phyloP scores from a whole-genome alignment of 2,113 vertebrate species.

The Motacilla tschutschensis region DNA sequence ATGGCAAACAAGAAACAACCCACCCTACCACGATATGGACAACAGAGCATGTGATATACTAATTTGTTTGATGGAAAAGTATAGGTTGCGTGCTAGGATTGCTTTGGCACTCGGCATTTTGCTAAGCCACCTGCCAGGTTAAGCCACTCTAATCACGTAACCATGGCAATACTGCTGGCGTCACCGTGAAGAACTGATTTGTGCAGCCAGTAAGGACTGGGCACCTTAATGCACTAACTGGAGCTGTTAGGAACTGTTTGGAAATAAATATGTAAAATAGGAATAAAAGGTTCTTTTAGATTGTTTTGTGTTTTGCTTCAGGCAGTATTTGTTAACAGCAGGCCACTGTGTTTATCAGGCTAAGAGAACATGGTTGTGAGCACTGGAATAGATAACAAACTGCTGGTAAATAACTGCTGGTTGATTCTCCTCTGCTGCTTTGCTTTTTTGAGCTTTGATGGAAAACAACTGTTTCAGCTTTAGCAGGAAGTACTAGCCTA shows the following conservation, averaged over 20 bases:
- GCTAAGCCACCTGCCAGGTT: constrained; percentile 53
- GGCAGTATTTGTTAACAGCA: constrained; percentile 53
- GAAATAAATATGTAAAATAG: constrained; percentile 43
- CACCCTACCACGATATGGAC: background rate
- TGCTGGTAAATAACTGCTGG: background rate
- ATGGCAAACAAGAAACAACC: background rate
- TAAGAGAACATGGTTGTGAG: background rate
- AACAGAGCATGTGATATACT: background rate
- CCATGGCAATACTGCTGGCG: constrained; percentile 42
- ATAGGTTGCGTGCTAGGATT: constrained; percentile 2
- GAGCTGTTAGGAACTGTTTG: constrained; percentile 27
- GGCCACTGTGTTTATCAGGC: background rate
- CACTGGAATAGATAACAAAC: constrained; percentile 22
- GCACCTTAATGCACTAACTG: constrained; percentile 4
- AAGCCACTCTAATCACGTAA: constrained; percentile 41
- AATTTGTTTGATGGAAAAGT: constrained; percentile 8
- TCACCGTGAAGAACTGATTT: constrained; percentile 1
- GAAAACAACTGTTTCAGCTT: constrained; percentile 9
- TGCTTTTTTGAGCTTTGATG: constrained; percentile 28
- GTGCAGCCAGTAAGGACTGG: constrained; percentile 6
- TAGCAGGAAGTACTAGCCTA: background rate
- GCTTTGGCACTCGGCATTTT: background rate
- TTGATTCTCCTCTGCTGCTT: constrained; percentile 4
- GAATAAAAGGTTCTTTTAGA: constrained; percentile 29
- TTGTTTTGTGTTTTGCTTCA: background rate